Evolutionary conservation across 1,140 invertebrate species (phyloP).

Genomic region (Spodoptera frugiperda): DNA sequence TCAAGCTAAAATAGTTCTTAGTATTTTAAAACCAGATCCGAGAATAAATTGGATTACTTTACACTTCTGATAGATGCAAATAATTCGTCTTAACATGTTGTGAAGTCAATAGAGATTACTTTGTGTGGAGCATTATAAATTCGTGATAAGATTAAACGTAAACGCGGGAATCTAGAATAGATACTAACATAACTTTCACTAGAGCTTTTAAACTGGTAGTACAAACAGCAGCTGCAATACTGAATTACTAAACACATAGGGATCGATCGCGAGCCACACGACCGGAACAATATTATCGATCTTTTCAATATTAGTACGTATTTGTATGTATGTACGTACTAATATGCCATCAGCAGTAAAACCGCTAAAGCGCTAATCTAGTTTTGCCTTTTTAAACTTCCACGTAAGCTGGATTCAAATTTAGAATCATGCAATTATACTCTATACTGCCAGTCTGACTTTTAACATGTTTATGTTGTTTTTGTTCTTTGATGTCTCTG

Average conservation of each 20-base stretch:
- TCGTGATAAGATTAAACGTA: too few species aligned
- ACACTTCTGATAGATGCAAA: too few species aligned
- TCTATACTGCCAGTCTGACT: not conserved
- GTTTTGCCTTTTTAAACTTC: too few species aligned
- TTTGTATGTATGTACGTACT: too few species aligned
- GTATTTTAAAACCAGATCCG: too few species aligned
- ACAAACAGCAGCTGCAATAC: constrained; percentile 4
- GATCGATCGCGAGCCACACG: not conserved
- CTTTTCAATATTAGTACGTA: not conserved
- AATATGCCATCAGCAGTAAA: not conserved
- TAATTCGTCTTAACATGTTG: too few species aligned
- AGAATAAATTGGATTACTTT: too few species aligned
- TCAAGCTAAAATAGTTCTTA: too few species aligned
- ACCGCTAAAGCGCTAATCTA: not conserved
- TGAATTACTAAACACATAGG: constrained; percentile 13
- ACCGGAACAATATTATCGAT: constrained; percentile 4
- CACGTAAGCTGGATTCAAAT: too few species aligned
- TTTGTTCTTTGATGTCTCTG: not conserved
- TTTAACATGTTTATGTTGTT: not conserved
- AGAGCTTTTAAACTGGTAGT: not conserved
- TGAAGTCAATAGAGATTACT: too few species aligned
- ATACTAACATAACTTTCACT: not conserved
- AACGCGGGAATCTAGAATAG: too few species aligned
- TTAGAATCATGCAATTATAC: not conserved
- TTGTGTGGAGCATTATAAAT: too few species aligned